phyloP scores from a whole-genome alignment of 2,888 invertebrate species.

The Onthophagus sagittarius region DNA sequence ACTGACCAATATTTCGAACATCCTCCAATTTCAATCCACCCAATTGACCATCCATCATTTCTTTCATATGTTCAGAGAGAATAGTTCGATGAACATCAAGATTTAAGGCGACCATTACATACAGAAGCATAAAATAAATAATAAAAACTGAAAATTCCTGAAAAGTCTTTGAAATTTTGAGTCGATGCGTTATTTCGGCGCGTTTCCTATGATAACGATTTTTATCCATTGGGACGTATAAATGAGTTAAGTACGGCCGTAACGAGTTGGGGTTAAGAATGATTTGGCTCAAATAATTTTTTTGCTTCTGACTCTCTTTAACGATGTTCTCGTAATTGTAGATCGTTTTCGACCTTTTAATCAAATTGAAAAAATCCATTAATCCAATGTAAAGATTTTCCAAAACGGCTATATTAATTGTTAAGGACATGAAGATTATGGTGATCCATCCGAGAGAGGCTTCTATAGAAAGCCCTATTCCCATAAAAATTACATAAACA shows the following conservation, averaged over 20 bases:
- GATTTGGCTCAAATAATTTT: slow-evolving; percentile 19
- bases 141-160: slow-evolving; percentile 26
- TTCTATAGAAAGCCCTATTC: slow-evolving; percentile 17
- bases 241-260: slow-evolving; percentile 25
- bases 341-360: neutral
- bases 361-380: neutral
- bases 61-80: slow-evolving; percentile 15
- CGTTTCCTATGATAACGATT: slow-evolving; percentile 14
- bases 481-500: neutral
- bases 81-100: slow-evolving; percentile 12
- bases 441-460: slow-evolving; percentile 24
- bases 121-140: slow-evolving; percentile 25
- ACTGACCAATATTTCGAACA: slow-evolving; percentile 14
- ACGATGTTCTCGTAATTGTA: slow-evolving; percentile 23
- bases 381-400: slow-evolving; percentile 25
- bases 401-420: slow-evolving; percentile 26
- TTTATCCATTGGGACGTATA: slow-evolving; percentile 18
- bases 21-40: slow-evolving; percentile 10
- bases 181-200: slow-evolving; percentile 10
- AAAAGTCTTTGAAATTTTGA: slow-evolving; percentile 18
- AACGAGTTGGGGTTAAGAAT: slow-evolving; percentile 21
- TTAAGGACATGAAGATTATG: slow-evolving; percentile 23
- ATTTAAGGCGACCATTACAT: slow-evolving; percentile 22
- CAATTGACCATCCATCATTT: slow-evolving; percentile 16
- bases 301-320: slow-evolving; percentile 26